Evolutionary conservation across 2,888 invertebrate genomes (phyloP).

Genomic region (Volucella bombylans): DNA sequence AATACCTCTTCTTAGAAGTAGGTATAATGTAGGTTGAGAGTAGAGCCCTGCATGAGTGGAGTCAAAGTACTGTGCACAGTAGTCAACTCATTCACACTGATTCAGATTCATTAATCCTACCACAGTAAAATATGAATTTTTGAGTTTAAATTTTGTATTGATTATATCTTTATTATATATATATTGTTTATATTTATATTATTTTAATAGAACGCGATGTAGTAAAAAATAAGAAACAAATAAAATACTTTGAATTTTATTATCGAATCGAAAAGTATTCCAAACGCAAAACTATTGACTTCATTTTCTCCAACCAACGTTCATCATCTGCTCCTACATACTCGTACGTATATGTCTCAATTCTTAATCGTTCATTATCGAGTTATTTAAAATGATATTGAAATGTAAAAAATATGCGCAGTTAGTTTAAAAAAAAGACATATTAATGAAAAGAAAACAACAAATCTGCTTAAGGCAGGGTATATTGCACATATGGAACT

Average conservation of each 20-base stretch:
- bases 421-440: conserved; percentile 26
- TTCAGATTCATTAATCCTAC: too few relatives aligned
- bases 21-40: too few relatives aligned
- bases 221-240: conserved; percentile 32
- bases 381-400: conserved; percentile 31
- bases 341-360: neutral
- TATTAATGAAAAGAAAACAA: conserved; percentile 45
- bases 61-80: too few relatives aligned
- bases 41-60: too few relatives aligned
- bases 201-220: conserved; percentile 63
- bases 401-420: neutral
- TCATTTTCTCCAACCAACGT: neutral
- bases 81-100: too few relatives aligned
- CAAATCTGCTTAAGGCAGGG: conserved; percentile 83
- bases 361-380: conserved; percentile 29
- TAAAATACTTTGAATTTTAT: conserved; percentile 30
- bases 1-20: too few relatives aligned
- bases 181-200: conserved; percentile 59
- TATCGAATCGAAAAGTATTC: conserved; percentile 30
- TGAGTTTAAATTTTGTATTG: too few relatives aligned
- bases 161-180: too few relatives aligned
- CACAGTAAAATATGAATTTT: too few relatives aligned
- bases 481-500: conserved; percentile 98
- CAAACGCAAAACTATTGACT: conserved; percentile 33
- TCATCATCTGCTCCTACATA: neutral